Base-by-base conservation (phyloP, 2,113 vertebrate genomes). In the Plectropomus leopardus region DNA sequence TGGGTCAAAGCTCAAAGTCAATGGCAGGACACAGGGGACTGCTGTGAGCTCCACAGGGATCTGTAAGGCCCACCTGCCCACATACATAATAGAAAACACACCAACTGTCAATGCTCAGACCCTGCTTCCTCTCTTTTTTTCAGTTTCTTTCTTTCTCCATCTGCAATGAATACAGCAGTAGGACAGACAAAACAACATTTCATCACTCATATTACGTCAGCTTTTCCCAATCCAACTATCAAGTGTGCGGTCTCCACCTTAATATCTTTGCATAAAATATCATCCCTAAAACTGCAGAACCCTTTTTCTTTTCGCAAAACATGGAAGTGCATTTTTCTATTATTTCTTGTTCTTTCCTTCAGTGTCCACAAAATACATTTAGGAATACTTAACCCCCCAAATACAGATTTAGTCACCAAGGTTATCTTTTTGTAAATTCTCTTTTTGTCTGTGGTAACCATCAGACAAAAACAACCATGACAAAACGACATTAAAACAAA, bases 11-110 rank as follows among this genome's bases (percentile, higher is more conserved):
- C 82, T 78, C 71, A 73, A 81, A 77, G 87, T 91, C 79, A 87
- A 76, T 81, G 83, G 79, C 58, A 65, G 23, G 74, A 54, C 70
- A 50, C 73, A 66, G 59, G 57, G 74, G 76, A 85, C 63, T 60
- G 80, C 51, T 85, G 80, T 44, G 72, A 82, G 63, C 54, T 82
- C 70, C 15, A 15, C 47, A 17, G 70, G 59, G 86, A 58, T 42
- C 69, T 40, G 13, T 36, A 16, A 63, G 19, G 80, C 68, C 91
- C 88, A 82, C 87, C 89, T 86, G 79, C 78, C 54, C 42, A 30
- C 82, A 93, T 93, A 8, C 73, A 93, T 93, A 91, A 93, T 89
- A 83, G 68, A 92, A 88, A 86, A 80, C 32, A 66, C 82, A 54
- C 78, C 78, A 86, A 78, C 78, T 85, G 86, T 88, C 80, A 69